Evolutionary conservation across 2,888 invertebrate genomes (phyloP).

Genomic region (Ennomos erosarius): DNA sequence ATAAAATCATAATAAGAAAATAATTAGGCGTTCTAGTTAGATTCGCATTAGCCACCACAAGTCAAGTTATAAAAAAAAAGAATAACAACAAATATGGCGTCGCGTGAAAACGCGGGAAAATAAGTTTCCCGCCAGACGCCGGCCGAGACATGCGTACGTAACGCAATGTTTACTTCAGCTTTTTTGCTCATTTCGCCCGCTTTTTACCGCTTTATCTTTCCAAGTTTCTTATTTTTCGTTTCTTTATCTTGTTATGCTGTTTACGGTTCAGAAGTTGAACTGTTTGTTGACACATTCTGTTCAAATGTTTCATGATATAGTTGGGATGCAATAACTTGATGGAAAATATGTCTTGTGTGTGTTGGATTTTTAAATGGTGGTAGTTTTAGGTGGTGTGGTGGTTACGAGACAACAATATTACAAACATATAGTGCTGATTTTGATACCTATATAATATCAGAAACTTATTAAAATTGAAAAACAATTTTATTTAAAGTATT

Average conservation of each 20-base stretch:
- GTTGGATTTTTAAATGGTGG: too few relatives aligned
- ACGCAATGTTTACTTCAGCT: slow-evolving; percentile 69
- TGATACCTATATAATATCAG: neutral
- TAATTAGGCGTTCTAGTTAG: slow-evolving; percentile 56
- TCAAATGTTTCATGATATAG: too few relatives aligned
- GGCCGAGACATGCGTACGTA: slow-evolving; percentile 79
- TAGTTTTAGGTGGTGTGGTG: too few relatives aligned
- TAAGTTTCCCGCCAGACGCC: slow-evolving; percentile 78
- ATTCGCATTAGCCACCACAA: slow-evolving; percentile 59
- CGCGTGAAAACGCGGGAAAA: slow-evolving; percentile 78
- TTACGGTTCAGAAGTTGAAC: slow-evolving; percentile 14
- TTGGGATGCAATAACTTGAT: too few relatives aligned
- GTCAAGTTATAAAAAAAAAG: slow-evolving; percentile 24
- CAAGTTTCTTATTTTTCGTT: slow-evolving; percentile 36
- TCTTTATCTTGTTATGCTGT: slow-evolving; percentile 34
- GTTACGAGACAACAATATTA: too few relatives aligned
- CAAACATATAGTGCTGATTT: too few relatives aligned
- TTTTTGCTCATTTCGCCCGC: slow-evolving; percentile 50
- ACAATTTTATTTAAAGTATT: neutral
- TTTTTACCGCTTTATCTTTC: slow-evolving; percentile 47
- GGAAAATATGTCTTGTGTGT: too few relatives aligned
- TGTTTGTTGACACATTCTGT: slow-evolving; percentile 6
- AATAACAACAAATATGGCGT: slow-evolving; percentile 60
- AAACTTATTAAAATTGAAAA: neutral
- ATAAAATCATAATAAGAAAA: slow-evolving; percentile 33